phyloP scores from a whole-genome alignment of 2,113 vertebrate genomes.

The Crotophaga sulcirostris region DNA sequence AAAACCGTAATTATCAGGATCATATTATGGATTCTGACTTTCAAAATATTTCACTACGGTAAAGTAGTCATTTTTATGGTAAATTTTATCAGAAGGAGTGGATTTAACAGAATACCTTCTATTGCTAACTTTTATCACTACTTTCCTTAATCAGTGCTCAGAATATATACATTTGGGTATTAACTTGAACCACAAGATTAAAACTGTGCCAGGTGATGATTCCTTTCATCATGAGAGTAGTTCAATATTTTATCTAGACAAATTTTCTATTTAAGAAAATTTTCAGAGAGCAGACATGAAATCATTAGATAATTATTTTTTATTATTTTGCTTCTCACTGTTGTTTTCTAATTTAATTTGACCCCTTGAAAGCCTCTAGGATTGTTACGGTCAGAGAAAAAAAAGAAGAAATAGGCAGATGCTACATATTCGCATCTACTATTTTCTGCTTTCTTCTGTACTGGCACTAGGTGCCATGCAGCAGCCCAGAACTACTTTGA shows the following conservation, averaged over 20 bases:
- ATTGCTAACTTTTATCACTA: not conserved
- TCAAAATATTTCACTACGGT: not conserved
- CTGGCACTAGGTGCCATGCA: not conserved
- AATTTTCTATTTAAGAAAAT: not conserved
- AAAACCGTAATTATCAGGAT: not conserved
- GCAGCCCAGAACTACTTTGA: not conserved
- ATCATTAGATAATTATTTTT: not conserved
- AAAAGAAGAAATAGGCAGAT: not conserved
- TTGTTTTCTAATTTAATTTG: not conserved
- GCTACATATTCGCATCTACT: rapidly evolving
- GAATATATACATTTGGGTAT: not conserved
- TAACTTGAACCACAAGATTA: not conserved
- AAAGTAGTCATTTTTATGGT: not conserved
- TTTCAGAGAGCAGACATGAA: not conserved
- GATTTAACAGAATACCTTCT: not conserved
- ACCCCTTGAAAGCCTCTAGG: not conserved
- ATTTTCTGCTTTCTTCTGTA: not conserved
- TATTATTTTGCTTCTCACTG: not conserved
- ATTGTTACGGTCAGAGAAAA: not conserved
- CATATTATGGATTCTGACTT: not conserved
- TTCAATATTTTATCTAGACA: not conserved
- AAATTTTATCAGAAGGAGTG: not conserved
- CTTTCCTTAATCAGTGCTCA: not conserved
- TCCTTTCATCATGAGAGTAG: not conserved
- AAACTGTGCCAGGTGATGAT: not conserved